Evolutionary conservation across 2,888 invertebrate species (phyloP).

Genomic region (Spodoptera picta): DNA sequence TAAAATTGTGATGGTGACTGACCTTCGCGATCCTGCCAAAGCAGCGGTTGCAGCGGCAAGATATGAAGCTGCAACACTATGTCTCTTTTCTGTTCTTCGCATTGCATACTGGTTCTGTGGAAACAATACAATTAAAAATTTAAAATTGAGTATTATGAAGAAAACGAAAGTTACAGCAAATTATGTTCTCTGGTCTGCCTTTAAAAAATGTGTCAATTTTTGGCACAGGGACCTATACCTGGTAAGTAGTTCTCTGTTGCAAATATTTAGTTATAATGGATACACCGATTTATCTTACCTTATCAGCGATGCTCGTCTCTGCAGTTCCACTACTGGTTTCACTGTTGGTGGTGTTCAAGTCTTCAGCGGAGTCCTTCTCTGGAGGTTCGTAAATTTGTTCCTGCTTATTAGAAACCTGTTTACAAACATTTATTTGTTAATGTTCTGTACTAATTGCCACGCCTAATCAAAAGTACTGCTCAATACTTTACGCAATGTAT

Average conservation of each 20-base stretch:
- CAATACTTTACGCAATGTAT: conserved; percentile 5
- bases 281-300: conserved; percentile 50
- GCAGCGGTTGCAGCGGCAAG: conserved; percentile 82
- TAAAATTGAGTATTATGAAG: too few species aligned
- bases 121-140: neutral
- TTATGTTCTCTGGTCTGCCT: too few species aligned
- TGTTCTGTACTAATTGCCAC: conserved; percentile 1
- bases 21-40: conserved; percentile 70
- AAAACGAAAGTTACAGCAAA: too few species aligned
- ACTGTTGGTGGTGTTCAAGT: conserved; percentile 69
- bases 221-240: too few species aligned
- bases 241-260: too few species aligned
- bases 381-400: conserved; percentile 71
- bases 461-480: conserved; percentile 23
- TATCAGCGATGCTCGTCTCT: conserved; percentile 68
- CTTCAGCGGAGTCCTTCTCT: conserved; percentile 79
- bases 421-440: neutral
- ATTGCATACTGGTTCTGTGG: conserved; percentile 55
- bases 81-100: conserved; percentile 66
- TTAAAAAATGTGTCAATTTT: too few species aligned
- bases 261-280: too few species aligned
- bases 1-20: neutral
- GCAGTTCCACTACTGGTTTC: conserved; percentile 71
- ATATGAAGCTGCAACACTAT: conserved; percentile 79
- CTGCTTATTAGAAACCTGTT: conserved; percentile 42